Evolutionary conservation across 1,140 invertebrate species (phyloP).

Genomic region (Hesperophylax magnus): DNA sequence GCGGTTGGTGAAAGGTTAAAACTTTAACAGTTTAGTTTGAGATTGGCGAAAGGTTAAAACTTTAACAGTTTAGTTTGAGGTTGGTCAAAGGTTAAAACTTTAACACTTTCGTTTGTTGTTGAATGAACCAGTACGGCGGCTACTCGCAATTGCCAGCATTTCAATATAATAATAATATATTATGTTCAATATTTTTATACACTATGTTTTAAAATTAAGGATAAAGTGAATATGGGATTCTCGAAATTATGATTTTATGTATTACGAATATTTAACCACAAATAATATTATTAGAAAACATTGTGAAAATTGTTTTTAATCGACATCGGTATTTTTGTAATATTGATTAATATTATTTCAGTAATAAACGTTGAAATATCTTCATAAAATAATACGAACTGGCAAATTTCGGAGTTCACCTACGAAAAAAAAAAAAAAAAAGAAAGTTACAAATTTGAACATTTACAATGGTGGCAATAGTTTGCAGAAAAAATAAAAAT

Average conservation of each 20-base stretch:
- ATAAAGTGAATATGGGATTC: not conserved
- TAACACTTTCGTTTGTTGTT: no score
- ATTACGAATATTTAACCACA: not conserved
- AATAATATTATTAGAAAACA: not conserved
- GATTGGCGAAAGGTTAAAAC: no score
- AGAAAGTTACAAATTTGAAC: no score
- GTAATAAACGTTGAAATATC: no score
- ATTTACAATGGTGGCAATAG: no score
- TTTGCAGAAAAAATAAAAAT: no score
- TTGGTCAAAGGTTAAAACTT: no score
- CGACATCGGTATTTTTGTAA: constrained; percentile 6
- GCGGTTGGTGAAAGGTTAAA: no score
- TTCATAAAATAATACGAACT: no score
- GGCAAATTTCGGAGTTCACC: not conserved
- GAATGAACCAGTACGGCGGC: not conserved
- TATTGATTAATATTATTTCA: constrained; percentile 1
- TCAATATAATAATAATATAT: constrained; percentile 11
- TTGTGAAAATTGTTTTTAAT: constrained; percentile 22
- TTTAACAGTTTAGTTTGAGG: no score
- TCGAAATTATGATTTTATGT: not conserved
- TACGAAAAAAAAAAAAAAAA: no score
- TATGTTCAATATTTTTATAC: constrained; percentile 11
- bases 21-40: no score
- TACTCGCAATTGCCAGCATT: not conserved
- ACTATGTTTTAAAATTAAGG: constrained; percentile 16